Base-by-base conservation (phyloP, 2,888 invertebrate species). In the Standfussiana lucernea region DNA sequence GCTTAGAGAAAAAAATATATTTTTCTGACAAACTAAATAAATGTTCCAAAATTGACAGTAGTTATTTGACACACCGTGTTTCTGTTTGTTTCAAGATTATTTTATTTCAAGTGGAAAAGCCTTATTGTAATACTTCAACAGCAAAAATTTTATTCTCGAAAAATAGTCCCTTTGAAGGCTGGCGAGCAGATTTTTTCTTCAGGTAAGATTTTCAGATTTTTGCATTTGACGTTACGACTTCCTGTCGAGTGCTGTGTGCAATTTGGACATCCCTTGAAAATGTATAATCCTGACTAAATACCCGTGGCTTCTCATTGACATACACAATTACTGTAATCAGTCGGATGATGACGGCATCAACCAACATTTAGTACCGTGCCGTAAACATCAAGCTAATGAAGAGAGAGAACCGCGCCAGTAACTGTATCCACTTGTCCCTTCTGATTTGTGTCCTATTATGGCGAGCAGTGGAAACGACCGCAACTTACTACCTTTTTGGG, bases 31-130 rank as follows among this genome's bases (percentile, higher is more conserved):
- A 64, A 79, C 45, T 4, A 80, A 88, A 82, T 81, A 86, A 91
- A 90, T 89, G 80, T 89, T 93, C 88, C 91, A 91, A 94, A 94
- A 92, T 93, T 94, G 94, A 90, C 94, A 95, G 93, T 94, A 90
- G 77, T 80, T 85, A 82, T 89, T 90, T 90, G 91, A 90, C 89
- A 91, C 83, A 79, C 80, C 77, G 86, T 82, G 89, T 86, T 89
- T 89, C 87, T 83, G 90, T 91, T 93, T 92, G 91, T 85, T 89
- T 89, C 82, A 88, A 89, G 84, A 85, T 88, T 91, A 84, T 88
- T 91, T 90, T 90, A 89, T 88, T 87, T 75, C 66, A 87, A 77
- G 88, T 84, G 85, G 40, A 56, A 61, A 68, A 75, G 79, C 72
- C n/a, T 21, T 81, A 83, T 75, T 66, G 35, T 76, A 80, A 50